Evolutionary conservation across 1,140 invertebrate genomes (phyloP), one percentile per base, ranked within the genome.

Genomic region (Monomorium pharaonis): DNA sequence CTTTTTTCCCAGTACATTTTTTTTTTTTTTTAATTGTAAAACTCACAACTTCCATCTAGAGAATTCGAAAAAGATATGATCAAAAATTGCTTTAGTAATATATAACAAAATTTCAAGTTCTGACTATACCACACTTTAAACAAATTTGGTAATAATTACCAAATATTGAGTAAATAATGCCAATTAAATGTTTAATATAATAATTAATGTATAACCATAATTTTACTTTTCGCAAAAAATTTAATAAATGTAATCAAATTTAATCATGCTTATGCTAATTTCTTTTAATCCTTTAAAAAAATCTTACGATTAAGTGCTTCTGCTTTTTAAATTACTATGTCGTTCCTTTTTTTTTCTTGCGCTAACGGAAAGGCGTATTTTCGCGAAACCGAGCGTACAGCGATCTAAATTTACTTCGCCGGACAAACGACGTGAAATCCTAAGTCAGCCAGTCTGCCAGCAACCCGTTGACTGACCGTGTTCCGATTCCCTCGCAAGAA

Each of bases 331-430:
- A 18, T 77, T 0, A 30, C 18, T 33, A 21, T 16, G 2, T 37
- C 10, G 3, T 18, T 58, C 21, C 18, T 3, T 12, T 24, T 6
- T 24, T 6, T 47, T 30, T 49, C 75, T 58, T 78, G 30, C 44
- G 24, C 30, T 65, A 37, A 56, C 33, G 37, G 16, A 42, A 49
- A 54, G 51, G 72, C 72, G 37, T 74, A 76, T 51, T 77, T 89
- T 89, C 87, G 88, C 81, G 58, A 51, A 83, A 84, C 63, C 84
- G 58, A 58, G 63, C 58, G 47, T 85, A 85, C 54, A 56, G n/a
- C 49, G 56, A 70, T 88, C 89, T 90, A 90, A 90, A 90, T 88
- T 90, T 90, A 88, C 86, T 63, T 49, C 77, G 60, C 16, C 85
- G 85, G 18, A 81, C 56, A 85, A 83, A n/a, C 88, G 24, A 76